Conservation (phyloP, 1,140 invertebrate genomes). For the Zaprionus camerounensis region DNA sequence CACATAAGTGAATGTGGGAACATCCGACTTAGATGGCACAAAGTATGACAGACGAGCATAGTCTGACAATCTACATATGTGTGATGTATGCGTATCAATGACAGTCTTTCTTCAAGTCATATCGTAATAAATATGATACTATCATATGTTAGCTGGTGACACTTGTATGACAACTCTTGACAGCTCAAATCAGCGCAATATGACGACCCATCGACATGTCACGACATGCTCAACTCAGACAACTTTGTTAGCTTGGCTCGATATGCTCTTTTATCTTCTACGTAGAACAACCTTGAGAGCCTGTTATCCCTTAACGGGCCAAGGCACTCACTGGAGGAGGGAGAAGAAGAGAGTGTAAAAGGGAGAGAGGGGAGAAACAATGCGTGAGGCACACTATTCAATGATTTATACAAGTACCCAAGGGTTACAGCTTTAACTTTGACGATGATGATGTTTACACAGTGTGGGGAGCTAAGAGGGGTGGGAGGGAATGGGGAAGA, state of each 20-base stretch:
- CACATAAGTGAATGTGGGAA: too few relatives aligned
- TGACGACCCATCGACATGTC: neutral
- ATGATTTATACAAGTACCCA: slow-evolving; percentile 26
- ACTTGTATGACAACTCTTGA: neutral
- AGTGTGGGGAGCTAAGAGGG: neutral
- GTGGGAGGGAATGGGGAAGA: neutral
- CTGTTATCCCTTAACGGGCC: slow-evolving; percentile 12
- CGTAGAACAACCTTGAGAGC: neutral
- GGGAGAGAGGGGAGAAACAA: neutral
- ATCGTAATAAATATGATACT: too few relatives aligned
- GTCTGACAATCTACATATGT: too few relatives aligned
- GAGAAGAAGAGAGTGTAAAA: neutral
- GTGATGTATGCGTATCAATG: too few relatives aligned
- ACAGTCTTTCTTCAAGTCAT: too few relatives aligned
- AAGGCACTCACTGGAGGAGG: neutral
- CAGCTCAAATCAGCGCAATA: neutral
- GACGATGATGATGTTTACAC: slow-evolving; percentile 17
- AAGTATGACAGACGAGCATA: too few relatives aligned
- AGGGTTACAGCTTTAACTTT: slow-evolving; percentile 23
- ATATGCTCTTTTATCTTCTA: slow-evolving; percentile 6
- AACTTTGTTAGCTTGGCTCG: neutral
- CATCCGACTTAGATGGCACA: too few relatives aligned
- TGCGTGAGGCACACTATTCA: slow-evolving; percentile 8
- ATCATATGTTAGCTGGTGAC: neutral
- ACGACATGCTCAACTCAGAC: neutral